Percentiles rank a stretch among this genome's conserved stretches.
These are phyloP conservation scores for Bubo blakistoni DNA, from an alignment of 2,113 vertebrate genomes.

Conservation along the genomic window DNA sequence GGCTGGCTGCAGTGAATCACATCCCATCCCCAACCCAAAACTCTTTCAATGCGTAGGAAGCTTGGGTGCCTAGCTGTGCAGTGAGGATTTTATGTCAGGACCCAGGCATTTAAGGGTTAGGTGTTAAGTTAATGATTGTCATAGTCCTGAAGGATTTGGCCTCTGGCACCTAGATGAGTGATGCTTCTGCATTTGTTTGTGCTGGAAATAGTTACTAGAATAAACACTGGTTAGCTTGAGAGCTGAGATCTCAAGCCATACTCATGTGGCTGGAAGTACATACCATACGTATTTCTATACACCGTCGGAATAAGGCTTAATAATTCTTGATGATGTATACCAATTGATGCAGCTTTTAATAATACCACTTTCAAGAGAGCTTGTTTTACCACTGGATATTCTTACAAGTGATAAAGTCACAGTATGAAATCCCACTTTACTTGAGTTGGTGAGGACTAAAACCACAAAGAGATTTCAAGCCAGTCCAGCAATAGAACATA, in stretches of 20 bases:
- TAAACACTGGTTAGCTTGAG: background rate
- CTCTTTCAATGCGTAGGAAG: background rate
- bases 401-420: background rate
- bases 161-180: background rate
- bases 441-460: background rate
- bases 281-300: background rate
- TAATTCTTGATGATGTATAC: background rate
- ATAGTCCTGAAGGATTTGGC: background rate
- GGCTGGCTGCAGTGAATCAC: background rate
- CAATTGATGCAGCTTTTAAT: background rate
- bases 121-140: background rate
- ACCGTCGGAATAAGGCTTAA: background rate
- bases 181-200: background rate
- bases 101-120: background rate
- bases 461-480: background rate
- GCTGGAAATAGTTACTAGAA: background rate
- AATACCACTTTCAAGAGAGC: background rate
- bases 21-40: background rate
- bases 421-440: background rate
- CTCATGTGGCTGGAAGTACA: background rate
- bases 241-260: background rate
- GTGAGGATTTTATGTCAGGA: background rate
- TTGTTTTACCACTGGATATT: background rate
- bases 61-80: background rate
- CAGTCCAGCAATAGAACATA: background rate